phyloP scores from a whole-genome alignment of 2,113 vertebrate species.

The Nettapus auritus region DNA sequence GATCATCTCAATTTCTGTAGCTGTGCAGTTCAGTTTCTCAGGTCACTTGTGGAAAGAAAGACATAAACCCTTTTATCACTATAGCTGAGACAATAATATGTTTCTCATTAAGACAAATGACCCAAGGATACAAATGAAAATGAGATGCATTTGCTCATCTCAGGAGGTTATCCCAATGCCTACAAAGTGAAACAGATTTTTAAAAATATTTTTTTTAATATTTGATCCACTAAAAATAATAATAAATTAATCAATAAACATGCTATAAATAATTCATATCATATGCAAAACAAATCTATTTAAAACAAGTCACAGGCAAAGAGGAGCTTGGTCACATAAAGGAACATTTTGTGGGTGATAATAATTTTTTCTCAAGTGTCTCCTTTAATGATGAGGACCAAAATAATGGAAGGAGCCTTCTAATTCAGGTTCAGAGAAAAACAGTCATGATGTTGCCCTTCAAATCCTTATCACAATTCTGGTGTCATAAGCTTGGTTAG shows the following conservation, averaged over 20 bases:
- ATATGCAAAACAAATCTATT: not conserved
- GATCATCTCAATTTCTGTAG: conserved; percentile 16
- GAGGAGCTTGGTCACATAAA: not conserved
- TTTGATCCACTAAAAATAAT: not conserved
- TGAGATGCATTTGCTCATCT: not conserved
- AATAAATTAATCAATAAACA: not conserved
- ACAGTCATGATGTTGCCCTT: not conserved
- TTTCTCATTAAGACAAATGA: conserved; percentile 44
- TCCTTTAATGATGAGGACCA: not conserved
- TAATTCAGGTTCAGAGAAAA: not conserved
- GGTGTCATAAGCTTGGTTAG: not conserved
- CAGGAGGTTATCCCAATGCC: not conserved
- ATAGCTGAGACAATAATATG: not conserved
- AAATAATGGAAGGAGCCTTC: not conserved
- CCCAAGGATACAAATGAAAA: not conserved
- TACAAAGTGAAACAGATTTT: not conserved
- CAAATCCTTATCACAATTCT: not conserved
- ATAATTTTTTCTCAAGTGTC: not conserved
- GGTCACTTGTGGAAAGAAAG: not conserved
- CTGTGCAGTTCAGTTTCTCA: not conserved
- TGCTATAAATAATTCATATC: not conserved
- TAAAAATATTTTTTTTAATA: not conserved
- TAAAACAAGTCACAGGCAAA: not conserved
- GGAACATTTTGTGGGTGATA: not conserved
- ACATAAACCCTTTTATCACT: not conserved